Evolutionary conservation across 2,888 invertebrate genomes (phyloP), one percentile per base, ranked within the genome.

Genomic region (Epistrophella euchroma): DNA sequence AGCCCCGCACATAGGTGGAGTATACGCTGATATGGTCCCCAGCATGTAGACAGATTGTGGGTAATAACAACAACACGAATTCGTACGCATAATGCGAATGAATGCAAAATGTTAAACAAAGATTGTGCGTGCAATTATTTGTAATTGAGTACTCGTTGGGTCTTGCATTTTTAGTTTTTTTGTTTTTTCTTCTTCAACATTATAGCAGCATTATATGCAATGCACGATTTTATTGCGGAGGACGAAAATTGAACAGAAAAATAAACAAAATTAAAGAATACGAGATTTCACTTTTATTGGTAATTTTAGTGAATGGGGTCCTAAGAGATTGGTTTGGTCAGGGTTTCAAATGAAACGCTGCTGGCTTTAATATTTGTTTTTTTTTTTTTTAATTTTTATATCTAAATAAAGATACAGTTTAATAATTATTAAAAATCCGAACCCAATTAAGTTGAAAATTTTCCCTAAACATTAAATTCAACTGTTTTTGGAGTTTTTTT

Each of bases 101-200:
- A 82, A 86, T 82, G 86, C 77, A 78, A 82, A 86, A 81, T 86
- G 86, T 86, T 82, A 81, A 86, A 77, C 86, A 82, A 82, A 82
- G 82, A 86, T 86, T 86, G 86, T 86, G 86, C 86, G 86, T 86
- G 86, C 86, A 86, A 86, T 86, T 86, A 86, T 86, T 86, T 86
- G 86, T 86, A 86, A 86, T 86, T 86, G 86, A 86, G 86, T 82
- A 82, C 86, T 86, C 82, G 82, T 74, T 60, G 86, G 86, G 72
- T 76, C 71, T 71, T 75, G 47, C 60, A 72, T 40, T 62, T 71
- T 52, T 58, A 7, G 25, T 52, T 62, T 62, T 22, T 11, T 28
- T 72, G 45, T 62, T 32, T 19, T 58, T 50, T 50, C 32, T 55
- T 47, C 25, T 68, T 50, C 62, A 52, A 47, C 40, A 40, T 43